These are phyloP conservation scores for Mystacides longicornis DNA, from an alignment of 2,888 invertebrate genomes.

Conservation along the genomic window DNA sequence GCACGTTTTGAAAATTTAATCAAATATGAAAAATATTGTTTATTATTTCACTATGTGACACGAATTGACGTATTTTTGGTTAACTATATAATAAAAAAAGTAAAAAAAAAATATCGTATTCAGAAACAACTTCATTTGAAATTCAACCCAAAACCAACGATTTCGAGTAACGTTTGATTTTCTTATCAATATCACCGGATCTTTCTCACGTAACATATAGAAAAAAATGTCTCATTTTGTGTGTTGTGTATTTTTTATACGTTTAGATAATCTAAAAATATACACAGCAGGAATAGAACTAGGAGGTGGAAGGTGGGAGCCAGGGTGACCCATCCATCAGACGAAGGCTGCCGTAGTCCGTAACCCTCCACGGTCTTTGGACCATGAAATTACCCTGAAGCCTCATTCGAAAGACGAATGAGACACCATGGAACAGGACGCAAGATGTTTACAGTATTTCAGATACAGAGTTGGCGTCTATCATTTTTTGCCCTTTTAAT, in stretches of 20 bases:
- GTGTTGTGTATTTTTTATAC: background rate
- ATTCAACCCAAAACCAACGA: too few relatives aligned
- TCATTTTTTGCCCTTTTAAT: slow-evolving; percentile 2
- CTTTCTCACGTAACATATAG: background rate
- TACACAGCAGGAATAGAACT: too few relatives aligned
- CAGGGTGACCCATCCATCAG: slow-evolving; percentile 25
- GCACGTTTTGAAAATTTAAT: too few relatives aligned
- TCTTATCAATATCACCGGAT: background rate
- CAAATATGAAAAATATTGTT: too few relatives aligned
- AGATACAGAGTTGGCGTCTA: too few relatives aligned
- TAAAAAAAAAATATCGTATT: too few relatives aligned
- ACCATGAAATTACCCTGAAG: slow-evolving; percentile 27
- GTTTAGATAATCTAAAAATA: too few relatives aligned
- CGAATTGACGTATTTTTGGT: too few relatives aligned
- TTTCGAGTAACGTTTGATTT: too few relatives aligned
- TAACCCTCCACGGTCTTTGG: slow-evolving; percentile 17
- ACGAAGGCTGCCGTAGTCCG: slow-evolving; percentile 3
- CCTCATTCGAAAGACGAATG: slow-evolving; percentile 27
- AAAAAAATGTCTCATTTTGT: background rate
- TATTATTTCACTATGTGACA: too few relatives aligned
- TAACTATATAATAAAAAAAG: too few relatives aligned
- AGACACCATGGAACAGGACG: slow-evolving; percentile 24
- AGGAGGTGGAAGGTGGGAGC: background rate
- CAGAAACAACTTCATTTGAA: too few relatives aligned
- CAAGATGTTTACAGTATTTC: slow-evolving; percentile 19